Conservation (phyloP, 2,113 vertebrate species). For the Pseudolaguvia tuberculata region DNA sequence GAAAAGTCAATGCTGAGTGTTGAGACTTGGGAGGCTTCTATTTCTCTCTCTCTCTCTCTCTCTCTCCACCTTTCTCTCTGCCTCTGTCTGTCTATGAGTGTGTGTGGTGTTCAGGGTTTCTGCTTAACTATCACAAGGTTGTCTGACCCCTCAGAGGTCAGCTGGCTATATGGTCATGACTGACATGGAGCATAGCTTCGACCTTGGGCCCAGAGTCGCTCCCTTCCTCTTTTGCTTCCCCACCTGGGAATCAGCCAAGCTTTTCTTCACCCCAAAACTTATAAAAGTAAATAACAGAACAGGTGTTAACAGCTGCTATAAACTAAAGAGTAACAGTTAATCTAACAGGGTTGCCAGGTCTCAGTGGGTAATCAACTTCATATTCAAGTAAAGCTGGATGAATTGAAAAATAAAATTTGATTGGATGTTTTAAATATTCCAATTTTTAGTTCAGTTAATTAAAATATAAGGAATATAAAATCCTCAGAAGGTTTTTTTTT, state of each 20-base stretch:
- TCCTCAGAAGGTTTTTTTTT: too few relatives aligned
- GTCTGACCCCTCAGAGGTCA: slow-evolving; percentile 55
- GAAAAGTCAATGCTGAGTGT: slow-evolving; percentile 45
- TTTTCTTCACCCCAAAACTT: too few relatives aligned
- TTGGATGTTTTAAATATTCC: too few relatives aligned
- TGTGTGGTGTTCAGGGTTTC: slow-evolving; percentile 36
- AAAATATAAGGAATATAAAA: too few relatives aligned
- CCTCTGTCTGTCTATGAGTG: neutral
- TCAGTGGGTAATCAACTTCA: too few relatives aligned
- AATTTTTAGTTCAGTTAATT: too few relatives aligned
- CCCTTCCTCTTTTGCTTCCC: slow-evolving; percentile 16
- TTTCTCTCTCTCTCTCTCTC: slow-evolving; percentile 9
- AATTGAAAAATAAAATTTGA: too few relatives aligned
- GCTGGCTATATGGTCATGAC: slow-evolving; percentile 58
- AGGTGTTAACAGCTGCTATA: too few relatives aligned
- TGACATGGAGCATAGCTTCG: slow-evolving; percentile 38
- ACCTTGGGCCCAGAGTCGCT: neutral
- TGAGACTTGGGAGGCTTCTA: slow-evolving; percentile 15
- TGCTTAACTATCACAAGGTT: slow-evolving; percentile 53
- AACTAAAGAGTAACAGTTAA: too few relatives aligned
- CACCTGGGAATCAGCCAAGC: neutral
- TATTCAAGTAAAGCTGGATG: too few relatives aligned
- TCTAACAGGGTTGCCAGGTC: too few relatives aligned
- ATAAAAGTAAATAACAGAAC: too few relatives aligned
- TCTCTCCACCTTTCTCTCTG: neutral